Conservation (phyloP, 2,888 invertebrate species). For the Calephelis perditalis region DNA sequence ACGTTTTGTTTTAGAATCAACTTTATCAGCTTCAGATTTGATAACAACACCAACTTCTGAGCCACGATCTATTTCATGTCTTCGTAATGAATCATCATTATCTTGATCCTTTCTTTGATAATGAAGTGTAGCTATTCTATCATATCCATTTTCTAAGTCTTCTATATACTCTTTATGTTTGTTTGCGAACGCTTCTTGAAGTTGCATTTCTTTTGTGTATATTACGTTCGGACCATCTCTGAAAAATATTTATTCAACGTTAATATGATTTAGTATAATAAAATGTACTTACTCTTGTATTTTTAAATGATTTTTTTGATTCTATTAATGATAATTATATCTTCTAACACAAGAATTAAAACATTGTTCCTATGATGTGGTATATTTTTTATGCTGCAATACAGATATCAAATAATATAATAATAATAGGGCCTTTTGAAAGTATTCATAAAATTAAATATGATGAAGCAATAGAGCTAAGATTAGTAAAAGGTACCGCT, state of each 20-base stretch:
- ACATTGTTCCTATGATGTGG: too few species aligned
- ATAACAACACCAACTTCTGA: conserved; percentile 79
- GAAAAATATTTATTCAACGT: conserved; percentile 31
- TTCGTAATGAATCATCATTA: conserved; percentile 82
- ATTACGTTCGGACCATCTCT: conserved; percentile 77
- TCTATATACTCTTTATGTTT: conserved; percentile 79
- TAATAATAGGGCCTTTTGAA: too few species aligned
- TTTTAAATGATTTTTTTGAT: too few species aligned
- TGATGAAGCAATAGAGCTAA: too few species aligned
- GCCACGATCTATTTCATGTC: conserved; percentile 87
- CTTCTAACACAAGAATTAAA: too few species aligned
- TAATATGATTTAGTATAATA: too few species aligned
- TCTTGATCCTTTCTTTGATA: conserved; percentile 77
- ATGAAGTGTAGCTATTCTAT: conserved; percentile 70
- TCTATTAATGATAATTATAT: too few species aligned
- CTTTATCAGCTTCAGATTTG: conserved; percentile 59
- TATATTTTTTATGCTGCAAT: too few species aligned
- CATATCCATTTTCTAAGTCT: conserved; percentile 77
- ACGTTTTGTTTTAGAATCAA: conserved; percentile 46
- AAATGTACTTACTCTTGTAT: too few species aligned
- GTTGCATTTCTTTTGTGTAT: conserved; percentile 76
- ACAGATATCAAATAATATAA: too few species aligned
- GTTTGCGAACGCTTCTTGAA: conserved; percentile 64
- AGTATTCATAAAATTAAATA: too few species aligned
- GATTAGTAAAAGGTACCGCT: too few species aligned